Conservation (phyloP, 1,140 invertebrate genomes). For the Papilio polytes region DNA sequence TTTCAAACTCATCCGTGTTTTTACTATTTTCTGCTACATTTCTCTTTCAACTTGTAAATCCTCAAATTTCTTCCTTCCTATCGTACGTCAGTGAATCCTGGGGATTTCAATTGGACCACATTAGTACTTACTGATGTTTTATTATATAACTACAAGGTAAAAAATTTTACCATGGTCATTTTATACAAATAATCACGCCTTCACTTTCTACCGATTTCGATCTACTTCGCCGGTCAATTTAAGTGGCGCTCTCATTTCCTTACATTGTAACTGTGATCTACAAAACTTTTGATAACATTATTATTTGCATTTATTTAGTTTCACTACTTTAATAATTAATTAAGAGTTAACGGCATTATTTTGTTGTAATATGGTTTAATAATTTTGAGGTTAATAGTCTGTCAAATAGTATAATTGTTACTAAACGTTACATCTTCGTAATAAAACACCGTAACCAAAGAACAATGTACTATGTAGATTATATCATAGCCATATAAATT, state of each 20-base stretch:
- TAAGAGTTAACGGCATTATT: too few species aligned
- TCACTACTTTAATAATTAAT: neutral
- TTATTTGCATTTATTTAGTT: neutral
- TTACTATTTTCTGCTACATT: too few species aligned
- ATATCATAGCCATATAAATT: neutral
- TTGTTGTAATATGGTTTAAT: too few species aligned
- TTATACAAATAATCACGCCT: conserved; percentile 10
- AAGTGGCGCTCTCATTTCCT: conserved; percentile 38
- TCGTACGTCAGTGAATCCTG: too few species aligned
- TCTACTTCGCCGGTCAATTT: conserved; percentile 48
- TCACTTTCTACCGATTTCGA: conserved; percentile 43
- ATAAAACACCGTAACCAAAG: neutral
- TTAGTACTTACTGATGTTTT: neutral
- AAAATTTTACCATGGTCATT: conserved; percentile 2
- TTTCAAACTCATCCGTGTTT: too few species aligned
- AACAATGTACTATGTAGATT: neutral
- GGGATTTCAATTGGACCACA: too few species aligned
- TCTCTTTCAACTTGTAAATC: too few species aligned
- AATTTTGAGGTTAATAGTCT: neutral
- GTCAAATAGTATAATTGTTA: neutral
- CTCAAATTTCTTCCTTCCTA: too few species aligned
- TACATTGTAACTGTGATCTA: neutral
- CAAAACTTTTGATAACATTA: conserved; percentile 18
- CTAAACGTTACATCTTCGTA: neutral
- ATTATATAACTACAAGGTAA: neutral